Evolutionary conservation across 2,797 vertebrate species (phyloP), one percentile per base, ranked within the genome.

Genomic region (Coregonus ussuriensis): DNA sequence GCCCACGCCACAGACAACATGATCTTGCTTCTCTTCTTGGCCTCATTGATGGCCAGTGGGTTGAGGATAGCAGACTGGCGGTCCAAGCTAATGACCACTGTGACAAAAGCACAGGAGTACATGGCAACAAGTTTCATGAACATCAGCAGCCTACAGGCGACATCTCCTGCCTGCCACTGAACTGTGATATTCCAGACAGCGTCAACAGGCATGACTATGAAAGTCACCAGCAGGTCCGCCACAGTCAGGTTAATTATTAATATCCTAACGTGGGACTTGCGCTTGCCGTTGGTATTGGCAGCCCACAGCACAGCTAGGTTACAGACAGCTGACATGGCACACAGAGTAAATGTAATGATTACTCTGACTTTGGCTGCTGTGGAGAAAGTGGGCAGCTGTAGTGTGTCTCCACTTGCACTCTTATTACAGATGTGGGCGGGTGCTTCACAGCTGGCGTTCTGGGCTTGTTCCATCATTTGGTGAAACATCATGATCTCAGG

Each of bases 201-300:
- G 80, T 96, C 95, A 86, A 95, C 85, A 0, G 95, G 95, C 95
- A 96, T 96, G 75, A 95, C 95, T 16, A 96, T 93, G 81, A 95
- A 95, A 16, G 95, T 95, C 77, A 95, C 94, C 83, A 96, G 88
- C 77, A 96, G 89, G 84, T 96, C 95, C 0, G 95, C 95, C 33
- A 90, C 89, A 0, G 94, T 95, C 79, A 96, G 91, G 88, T 95
- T 94, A 81, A 95, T 93, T 18, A 96, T 95, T 15, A 96, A 90
- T 77, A 94, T 94, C 74, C 93, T 78, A 21, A 96, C 93, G 66
- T 96, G 95, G 0, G 95, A 95, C 80, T 93, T 94, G 84, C 94
- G 93, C 74, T 89, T 93, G 65, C 93, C 91, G 37, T 91, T 92
- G 80, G 89, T 91, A 74, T 90, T 63, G 53, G 94, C 93, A 0